Evolutionary conservation across 2,797 vertebrate species (phyloP).

Genomic region (Delichon dasypus): DNA sequence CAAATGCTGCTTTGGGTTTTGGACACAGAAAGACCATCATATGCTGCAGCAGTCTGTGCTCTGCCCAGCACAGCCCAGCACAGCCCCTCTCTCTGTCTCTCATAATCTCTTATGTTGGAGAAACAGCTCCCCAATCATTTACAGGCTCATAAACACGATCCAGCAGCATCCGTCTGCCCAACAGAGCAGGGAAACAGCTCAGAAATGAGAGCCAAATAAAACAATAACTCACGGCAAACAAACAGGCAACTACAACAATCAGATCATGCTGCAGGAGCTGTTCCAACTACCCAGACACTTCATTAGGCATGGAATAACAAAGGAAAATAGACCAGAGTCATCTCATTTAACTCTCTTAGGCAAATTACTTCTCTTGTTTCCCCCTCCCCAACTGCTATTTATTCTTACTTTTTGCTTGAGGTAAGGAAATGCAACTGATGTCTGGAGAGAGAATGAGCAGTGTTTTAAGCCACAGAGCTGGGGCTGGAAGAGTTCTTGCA

Average conservation of each 20-base stretch:
- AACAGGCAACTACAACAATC: slow-evolving; percentile 54
- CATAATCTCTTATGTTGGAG: slow-evolving; percentile 53
- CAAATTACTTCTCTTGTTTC: background rate
- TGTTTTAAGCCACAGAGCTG: background rate
- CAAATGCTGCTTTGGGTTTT: slow-evolving; percentile 10
- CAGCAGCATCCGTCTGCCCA: slow-evolving; percentile 62
- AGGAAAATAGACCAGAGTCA: slow-evolving; percentile 34
- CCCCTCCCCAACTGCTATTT: background rate
- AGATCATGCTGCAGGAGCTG: slow-evolving; percentile 47
- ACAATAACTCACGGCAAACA: slow-evolving; percentile 62
- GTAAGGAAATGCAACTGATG: background rate
- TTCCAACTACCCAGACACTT: slow-evolving; percentile 55
- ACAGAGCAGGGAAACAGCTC: slow-evolving; percentile 54
- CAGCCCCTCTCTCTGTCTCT: background rate
- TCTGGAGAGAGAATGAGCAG: background rate
- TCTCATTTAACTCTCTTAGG: slow-evolving; percentile 32
- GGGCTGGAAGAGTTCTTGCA: background rate
- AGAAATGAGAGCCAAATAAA: slow-evolving; percentile 65
- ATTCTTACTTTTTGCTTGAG: background rate
- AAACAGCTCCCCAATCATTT: slow-evolving; percentile 64
- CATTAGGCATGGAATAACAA: slow-evolving; percentile 59
- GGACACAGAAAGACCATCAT: slow-evolving; percentile 15
- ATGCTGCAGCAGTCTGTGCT: slow-evolving; percentile 45
- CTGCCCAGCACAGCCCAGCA: slow-evolving; percentile 24
- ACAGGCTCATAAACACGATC: slow-evolving; percentile 56